A percentile compares a stretch with the other conserved stretches of the same genome.
phyloP scores from a whole-genome alignment of 2,888 invertebrate genomes.

The Dendrolimus houi region DNA sequence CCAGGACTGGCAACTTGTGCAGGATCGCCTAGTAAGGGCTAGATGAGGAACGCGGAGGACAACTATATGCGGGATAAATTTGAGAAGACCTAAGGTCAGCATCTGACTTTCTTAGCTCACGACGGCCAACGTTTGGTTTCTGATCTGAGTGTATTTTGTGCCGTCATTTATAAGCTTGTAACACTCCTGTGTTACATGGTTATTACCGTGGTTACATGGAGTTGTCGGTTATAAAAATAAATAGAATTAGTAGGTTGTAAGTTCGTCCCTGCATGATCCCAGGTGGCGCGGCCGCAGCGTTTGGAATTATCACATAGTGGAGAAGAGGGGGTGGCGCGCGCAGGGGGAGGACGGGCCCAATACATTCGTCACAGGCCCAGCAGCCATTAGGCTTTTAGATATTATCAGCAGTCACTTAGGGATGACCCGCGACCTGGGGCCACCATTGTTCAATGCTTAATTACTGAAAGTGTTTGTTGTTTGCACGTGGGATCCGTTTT shows the following conservation, averaged over 20 bases:
- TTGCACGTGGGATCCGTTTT: conserved; percentile 40
- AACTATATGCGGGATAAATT: too few relatives aligned
- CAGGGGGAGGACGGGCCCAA: conserved; percentile 43
- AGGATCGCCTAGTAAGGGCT: too few relatives aligned
- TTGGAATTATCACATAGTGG: conserved; percentile 77
- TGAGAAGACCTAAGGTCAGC: too few relatives aligned
- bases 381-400: conserved; percentile 78
- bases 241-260: conserved; percentile 8
- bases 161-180: too few relatives aligned
- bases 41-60: too few relatives aligned
- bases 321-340: conserved; percentile 43
- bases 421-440: conserved; percentile 66
- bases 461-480: conserved; percentile 69
- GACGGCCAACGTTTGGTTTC: too few relatives aligned
- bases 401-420: conserved; percentile 68
- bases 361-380: conserved; percentile 77
- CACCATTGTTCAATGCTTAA: conserved; percentile 65
- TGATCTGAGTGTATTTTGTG: too few relatives aligned
- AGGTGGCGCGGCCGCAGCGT: conserved; percentile 77
- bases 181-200: too few relatives aligned
- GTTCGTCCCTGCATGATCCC: conserved; percentile 67
- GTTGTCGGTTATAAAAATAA: too few relatives aligned
- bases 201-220: too few relatives aligned
- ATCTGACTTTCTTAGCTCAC: too few relatives aligned
- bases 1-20: too few relatives aligned